These are phyloP conservation scores for Microctenopoma lineatum DNA, from an alignment of 2,797 vertebrate genomes.

Conservation along the genomic window DNA sequence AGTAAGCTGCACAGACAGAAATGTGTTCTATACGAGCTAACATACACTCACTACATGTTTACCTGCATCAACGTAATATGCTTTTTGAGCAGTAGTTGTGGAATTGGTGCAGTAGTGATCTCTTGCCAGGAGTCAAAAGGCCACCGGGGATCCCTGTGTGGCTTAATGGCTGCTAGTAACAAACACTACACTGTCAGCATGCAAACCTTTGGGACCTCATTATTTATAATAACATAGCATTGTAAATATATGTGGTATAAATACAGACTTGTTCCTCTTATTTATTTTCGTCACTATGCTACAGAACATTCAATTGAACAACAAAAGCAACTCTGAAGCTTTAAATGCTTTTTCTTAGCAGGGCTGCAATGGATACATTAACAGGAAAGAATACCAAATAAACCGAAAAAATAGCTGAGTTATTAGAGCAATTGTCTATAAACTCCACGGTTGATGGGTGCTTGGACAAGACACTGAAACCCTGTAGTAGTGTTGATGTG, in stretches of 20 bases:
- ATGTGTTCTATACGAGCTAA: neutral
- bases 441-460: too few species aligned
- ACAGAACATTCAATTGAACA: slow-evolving; percentile 25
- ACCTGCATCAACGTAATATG: slow-evolving; percentile 20
- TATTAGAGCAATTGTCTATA: too few species aligned
- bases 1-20: neutral
- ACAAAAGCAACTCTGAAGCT: slow-evolving; percentile 19
- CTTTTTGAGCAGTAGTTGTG: slow-evolving; percentile 29
- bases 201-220: slow-evolving; percentile 77
- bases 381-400: neutral
- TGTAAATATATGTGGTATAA: slow-evolving; percentile 56
- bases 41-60: neutral
- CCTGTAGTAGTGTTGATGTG: too few species aligned
- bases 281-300: slow-evolving; percentile 34
- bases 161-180: slow-evolving; percentile 64
- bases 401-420: neutral
- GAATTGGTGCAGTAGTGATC: slow-evolving; percentile 10
- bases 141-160: slow-evolving; percentile 50
- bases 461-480: too few species aligned
- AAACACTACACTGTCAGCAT: slow-evolving; percentile 63
- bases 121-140: slow-evolving; percentile 26
- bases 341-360: neutral
- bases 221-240: slow-evolving; percentile 69
- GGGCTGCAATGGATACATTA: neutral
- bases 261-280: slow-evolving; percentile 39